These are phyloP conservation scores for Tanypteryx hageni DNA, from an alignment of 2,888 invertebrate species.

Conservation along the genomic window DNA sequence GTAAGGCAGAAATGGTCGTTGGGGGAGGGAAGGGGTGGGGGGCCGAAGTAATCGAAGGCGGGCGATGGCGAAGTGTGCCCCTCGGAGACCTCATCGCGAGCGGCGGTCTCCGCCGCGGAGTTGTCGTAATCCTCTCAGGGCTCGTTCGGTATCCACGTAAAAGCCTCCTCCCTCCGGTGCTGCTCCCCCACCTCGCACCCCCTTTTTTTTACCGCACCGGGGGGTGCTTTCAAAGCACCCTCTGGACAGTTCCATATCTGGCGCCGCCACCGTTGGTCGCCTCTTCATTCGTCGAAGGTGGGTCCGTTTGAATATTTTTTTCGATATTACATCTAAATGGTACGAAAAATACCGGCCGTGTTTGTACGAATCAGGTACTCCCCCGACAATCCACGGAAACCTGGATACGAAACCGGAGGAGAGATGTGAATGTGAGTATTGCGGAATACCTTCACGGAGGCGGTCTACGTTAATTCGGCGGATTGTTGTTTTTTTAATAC, in stretches of 20 bases:
- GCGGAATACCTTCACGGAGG: background rate
- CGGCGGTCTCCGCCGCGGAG: slow-evolving; percentile 13
- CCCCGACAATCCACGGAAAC: background rate
- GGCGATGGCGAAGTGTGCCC: background rate
- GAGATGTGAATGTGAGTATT: background rate
- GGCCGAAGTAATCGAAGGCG: background rate
- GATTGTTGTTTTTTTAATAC: too few species aligned
- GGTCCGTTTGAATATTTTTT: slow-evolving; percentile 37
- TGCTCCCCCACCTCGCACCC: background rate
- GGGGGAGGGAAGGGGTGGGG: background rate
- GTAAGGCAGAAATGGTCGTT: background rate
- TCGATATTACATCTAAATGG: background rate
- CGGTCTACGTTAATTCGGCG: background rate
- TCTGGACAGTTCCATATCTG: slow-evolving; percentile 57
- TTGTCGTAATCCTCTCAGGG: slow-evolving; percentile 52
- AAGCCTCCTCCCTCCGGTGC: slow-evolving; percentile 11
- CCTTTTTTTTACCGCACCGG: background rate
- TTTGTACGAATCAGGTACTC: slow-evolving; percentile 14
- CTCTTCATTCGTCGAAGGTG: slow-evolving; percentile 29
- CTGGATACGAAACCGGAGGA: background rate
- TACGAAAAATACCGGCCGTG: slow-evolving; percentile 19
- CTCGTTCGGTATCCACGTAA: slow-evolving; percentile 48
- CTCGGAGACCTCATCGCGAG: slow-evolving; percentile 12
- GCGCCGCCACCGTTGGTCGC: slow-evolving; percentile 53
- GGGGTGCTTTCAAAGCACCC: slow-evolving; percentile 34